A percentile compares a stretch with the other conserved stretches of the same genome.
phyloP scores from a whole-genome alignment of 2,113 vertebrate genomes.

The Megaceryle maxima region DNA sequence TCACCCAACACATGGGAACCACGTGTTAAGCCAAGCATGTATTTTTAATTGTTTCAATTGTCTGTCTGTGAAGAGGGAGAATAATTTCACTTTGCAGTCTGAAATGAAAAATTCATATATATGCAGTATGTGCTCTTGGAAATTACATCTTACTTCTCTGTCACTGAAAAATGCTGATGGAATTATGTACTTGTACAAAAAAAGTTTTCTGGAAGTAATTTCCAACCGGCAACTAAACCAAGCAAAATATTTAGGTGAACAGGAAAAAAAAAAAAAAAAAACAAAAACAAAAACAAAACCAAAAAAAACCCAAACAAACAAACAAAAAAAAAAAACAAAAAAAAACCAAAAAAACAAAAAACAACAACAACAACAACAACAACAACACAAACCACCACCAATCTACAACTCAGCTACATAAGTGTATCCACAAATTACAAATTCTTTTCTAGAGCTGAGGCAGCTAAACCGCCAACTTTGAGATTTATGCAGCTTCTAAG shows the following conservation, averaged over 20 bases:
- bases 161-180: background rate
- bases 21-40: background rate
- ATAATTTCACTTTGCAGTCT: background rate
- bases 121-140: background rate
- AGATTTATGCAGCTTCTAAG: background rate
- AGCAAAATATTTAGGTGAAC: background rate
- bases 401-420: background rate
- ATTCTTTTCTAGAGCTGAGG: background rate
- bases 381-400: too few relatives aligned
- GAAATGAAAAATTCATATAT: background rate
- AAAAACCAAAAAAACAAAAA: too few relatives aligned
- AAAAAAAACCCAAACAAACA: too few relatives aligned
- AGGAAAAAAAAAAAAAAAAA: too few relatives aligned
- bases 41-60: background rate
- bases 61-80: background rate
- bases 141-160: background rate
- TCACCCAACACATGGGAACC: background rate
- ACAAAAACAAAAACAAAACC: too few relatives aligned
- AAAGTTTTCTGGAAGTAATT: background rate
- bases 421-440: background rate
- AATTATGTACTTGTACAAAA: background rate
- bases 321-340: too few relatives aligned
- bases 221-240: background rate
- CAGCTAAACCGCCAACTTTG: background rate
- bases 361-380: too few relatives aligned